A percentile compares a stretch with the other conserved stretches of the same genome.
Evolutionary conservation across 2,797 vertebrate genomes (phyloP).

Genomic region (Bryconaethiops microstoma): DNA sequence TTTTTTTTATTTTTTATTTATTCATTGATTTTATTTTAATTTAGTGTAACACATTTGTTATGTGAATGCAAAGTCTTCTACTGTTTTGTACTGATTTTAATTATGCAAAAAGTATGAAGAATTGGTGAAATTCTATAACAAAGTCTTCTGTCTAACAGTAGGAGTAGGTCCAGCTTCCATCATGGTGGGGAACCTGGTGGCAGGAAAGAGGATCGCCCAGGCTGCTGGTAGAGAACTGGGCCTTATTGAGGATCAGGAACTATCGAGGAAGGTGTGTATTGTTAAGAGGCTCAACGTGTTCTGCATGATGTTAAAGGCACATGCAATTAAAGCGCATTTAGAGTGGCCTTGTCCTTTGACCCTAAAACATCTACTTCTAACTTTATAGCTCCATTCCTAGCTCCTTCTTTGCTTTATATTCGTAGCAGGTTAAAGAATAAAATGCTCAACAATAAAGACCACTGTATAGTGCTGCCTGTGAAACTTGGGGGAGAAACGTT

Average conservation of each 20-base stretch:
- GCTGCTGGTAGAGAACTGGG: slow-evolving; percentile 94
- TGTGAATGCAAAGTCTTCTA: no score
- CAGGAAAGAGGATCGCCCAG: slow-evolving; percentile 96
- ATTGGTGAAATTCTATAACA: no score
- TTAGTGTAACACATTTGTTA: no score
- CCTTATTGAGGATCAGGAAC: slow-evolving; percentile 94
- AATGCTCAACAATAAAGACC: background rate
- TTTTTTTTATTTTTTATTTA: no score
- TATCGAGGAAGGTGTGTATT: slow-evolving; percentile 89
- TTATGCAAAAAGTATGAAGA: no score
- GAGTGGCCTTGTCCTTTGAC: background rate
- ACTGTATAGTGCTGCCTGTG: background rate
- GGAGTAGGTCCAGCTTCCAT: slow-evolving; percentile 97
- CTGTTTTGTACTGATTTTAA: no score
- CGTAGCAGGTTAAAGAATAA: no score
- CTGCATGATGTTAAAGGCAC: no score
- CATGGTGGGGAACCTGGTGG: slow-evolving; percentile 97
- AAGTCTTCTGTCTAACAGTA: slow-evolving; percentile 64
- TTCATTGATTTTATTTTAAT: no score
- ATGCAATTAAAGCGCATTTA: background rate
- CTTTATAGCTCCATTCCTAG: background rate
- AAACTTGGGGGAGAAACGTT: background rate
- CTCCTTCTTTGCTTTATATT: background rate
- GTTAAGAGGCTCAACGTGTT: background rate
- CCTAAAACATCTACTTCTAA: background rate